A percentile compares a stretch with the other conserved stretches of the same genome.
phyloP scores from a whole-genome alignment of 2,797 vertebrate genomes.

The Carapus acus region DNA sequence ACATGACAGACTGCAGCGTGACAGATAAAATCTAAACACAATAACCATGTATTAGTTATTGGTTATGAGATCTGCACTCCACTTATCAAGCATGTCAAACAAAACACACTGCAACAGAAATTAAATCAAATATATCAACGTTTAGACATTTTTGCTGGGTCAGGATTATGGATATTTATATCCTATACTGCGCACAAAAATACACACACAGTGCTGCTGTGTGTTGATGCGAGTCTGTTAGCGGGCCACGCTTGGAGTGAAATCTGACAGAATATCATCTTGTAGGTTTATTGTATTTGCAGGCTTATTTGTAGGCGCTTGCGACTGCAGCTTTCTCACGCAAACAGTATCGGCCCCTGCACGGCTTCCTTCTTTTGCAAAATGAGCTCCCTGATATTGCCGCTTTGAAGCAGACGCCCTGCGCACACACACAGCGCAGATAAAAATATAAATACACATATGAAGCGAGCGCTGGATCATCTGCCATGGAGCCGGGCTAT shows the following conservation, averaged over 20 bases:
- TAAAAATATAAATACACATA: constrained; percentile 28
- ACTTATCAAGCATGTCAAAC: too few species aligned
- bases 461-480: constrained; percentile 13
- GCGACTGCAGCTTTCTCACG: constrained; percentile 43
- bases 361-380: constrained; percentile 63
- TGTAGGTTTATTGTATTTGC: constrained; percentile 19
- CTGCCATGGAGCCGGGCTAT: constrained; percentile 10
- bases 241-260: background rate
- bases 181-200: too few species aligned
- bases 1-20: too few species aligned
- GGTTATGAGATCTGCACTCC: too few species aligned
- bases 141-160: too few species aligned
- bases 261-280: constrained; percentile 47
- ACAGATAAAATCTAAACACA: too few species aligned
- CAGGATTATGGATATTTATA: too few species aligned
- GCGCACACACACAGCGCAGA: constrained; percentile 4
- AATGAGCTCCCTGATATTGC: constrained; percentile 44
- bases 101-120: too few species aligned
- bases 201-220: too few species aligned
- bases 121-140: too few species aligned
- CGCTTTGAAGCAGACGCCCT: constrained; percentile 18
- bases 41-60: too few species aligned
- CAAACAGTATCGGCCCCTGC: constrained; percentile 56
- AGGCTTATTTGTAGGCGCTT: constrained; percentile 4
- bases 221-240: too few species aligned